A percentile compares a stretch with the other conserved stretches of the same genome.
phyloP scores from a whole-genome alignment of 1,140 invertebrate species.

The Platyscapa corneri region DNA sequence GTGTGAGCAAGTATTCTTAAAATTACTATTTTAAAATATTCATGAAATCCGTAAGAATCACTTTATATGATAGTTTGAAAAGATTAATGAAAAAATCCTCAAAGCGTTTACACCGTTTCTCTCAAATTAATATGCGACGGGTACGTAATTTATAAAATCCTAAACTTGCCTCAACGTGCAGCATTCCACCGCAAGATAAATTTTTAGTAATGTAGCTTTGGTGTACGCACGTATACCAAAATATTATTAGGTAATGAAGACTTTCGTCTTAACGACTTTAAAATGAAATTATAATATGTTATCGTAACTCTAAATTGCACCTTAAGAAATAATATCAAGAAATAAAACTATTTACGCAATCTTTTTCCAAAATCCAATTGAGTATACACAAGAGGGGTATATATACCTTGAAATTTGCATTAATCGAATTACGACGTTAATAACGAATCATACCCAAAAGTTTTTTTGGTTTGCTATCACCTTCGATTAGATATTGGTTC shows the following conservation, averaged over 20 bases:
- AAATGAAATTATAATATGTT: constrained; percentile 8
- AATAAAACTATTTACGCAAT: background rate
- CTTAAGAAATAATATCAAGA: background rate
- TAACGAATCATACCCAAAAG: constrained; percentile 23
- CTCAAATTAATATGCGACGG: background rate
- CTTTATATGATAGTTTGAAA: background rate
- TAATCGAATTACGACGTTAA: constrained; percentile 47
- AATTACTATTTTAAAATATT: no score
- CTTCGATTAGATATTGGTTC: constrained; percentile 10
- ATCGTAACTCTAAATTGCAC: constrained; percentile 42
- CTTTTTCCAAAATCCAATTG: constrained; percentile 33
- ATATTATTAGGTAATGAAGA: constrained; percentile 24
- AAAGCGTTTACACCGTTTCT: no score
- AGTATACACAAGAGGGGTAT: background rate
- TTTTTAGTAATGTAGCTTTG: background rate
- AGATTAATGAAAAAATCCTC: no score
- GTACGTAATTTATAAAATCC: background rate
- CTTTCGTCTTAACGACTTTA: constrained; percentile 15
- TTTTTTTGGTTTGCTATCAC: constrained; percentile 1
- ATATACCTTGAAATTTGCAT: constrained; percentile 44
- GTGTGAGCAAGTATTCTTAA: no score
- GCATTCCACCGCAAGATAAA: background rate
- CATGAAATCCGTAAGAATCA: no score
- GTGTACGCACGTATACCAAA: background rate
- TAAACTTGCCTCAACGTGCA: background rate